phyloP scores from a whole-genome alignment of 2,888 invertebrate genomes.

The Rapana venosa region DNA sequence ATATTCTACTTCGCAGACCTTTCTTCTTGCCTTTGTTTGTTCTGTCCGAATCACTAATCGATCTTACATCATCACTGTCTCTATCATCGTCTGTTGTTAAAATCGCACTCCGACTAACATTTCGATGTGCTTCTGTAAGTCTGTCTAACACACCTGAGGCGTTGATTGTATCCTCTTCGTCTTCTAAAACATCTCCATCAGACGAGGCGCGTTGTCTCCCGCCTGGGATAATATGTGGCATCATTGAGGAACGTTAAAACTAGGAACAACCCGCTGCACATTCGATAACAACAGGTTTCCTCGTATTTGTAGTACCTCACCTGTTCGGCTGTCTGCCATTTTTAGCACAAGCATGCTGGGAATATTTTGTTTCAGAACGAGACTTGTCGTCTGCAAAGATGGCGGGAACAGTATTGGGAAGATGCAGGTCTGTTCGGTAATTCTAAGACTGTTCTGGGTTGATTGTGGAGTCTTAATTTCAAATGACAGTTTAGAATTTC shows the following conservation, averaged over 20 bases:
- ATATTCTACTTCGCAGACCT: slow-evolving; percentile 52
- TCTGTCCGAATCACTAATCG: slow-evolving; percentile 1
- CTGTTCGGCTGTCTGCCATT: slow-evolving; percentile 48
- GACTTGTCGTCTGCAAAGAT: slow-evolving; percentile 39
- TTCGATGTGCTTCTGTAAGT: slow-evolving; percentile 49
- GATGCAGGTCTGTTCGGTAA: background rate
- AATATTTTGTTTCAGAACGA: slow-evolving; percentile 46
- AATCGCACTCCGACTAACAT: slow-evolving; percentile 58
- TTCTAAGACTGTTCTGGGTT: no score
- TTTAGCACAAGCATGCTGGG: slow-evolving; percentile 47
- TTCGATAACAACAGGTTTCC: slow-evolving; percentile 43
- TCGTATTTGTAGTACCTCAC: slow-evolving; percentile 31
- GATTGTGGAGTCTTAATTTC: no score
- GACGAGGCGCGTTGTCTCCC: slow-evolving; percentile 66
- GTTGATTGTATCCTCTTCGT: slow-evolving; percentile 53
- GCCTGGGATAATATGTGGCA: slow-evolving; percentile 60
- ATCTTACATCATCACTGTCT: slow-evolving; percentile 39
- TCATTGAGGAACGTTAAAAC: slow-evolving; percentile 31
- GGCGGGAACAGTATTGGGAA: slow-evolving; percentile 14
- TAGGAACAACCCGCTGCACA: slow-evolving; percentile 33
- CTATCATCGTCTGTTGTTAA: slow-evolving; percentile 44
- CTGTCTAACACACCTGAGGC: slow-evolving; percentile 44
- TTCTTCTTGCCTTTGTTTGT: slow-evolving; percentile 32
- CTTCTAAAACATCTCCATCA: slow-evolving; percentile 65
- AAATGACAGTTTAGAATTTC: no score